A percentile compares a stretch with the other conserved stretches of the same genome.
Evolutionary conservation across 2,888 invertebrate genomes (phyloP).

Genomic region (Synergus umbraculus): DNA sequence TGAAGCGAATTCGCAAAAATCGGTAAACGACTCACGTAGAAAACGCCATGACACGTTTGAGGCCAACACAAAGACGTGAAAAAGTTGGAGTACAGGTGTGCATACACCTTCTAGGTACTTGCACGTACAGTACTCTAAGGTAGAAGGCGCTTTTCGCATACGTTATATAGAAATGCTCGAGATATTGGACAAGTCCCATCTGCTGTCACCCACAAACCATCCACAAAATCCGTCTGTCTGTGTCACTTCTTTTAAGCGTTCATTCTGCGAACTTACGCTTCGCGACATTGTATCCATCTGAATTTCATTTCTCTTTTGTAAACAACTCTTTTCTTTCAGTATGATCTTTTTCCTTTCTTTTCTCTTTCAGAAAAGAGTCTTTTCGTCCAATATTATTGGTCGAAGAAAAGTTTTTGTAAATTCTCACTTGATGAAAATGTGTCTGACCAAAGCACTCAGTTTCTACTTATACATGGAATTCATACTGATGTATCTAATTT

Average conservation of each 20-base stretch:
- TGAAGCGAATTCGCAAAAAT: slow-evolving; percentile 28
- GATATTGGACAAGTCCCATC: slow-evolving; percentile 24
- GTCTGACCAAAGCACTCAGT: neutral
- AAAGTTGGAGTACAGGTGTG: slow-evolving; percentile 26
- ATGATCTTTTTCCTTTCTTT: too few relatives aligned
- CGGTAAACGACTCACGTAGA: slow-evolving; percentile 55
- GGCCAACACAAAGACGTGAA: slow-evolving; percentile 41
- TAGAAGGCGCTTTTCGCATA: slow-evolving; percentile 50
- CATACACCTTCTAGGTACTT: slow-evolving; percentile 19
- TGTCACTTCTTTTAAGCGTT: slow-evolving; percentile 15
- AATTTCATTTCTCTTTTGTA: neutral
- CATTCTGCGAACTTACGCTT: slow-evolving; percentile 2
- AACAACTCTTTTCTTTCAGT: neutral
- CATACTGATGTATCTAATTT: neutral
- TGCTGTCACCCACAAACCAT: slow-evolving; percentile 4
- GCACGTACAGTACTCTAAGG: slow-evolving; percentile 47
- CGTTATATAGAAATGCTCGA: slow-evolving; percentile 46
- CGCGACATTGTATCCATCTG: slow-evolving; percentile 7
- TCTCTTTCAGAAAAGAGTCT: too few relatives aligned
- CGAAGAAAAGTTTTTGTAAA: neutral
- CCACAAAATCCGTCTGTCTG: slow-evolving; percentile 20
- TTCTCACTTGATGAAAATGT: neutral
- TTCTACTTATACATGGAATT: too few relatives aligned
- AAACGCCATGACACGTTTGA: slow-evolving; percentile 62
- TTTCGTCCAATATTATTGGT: neutral